Evolutionary conservation across 2,113 vertebrate species (phyloP).

Genomic region (Colossoma macropomum): DNA sequence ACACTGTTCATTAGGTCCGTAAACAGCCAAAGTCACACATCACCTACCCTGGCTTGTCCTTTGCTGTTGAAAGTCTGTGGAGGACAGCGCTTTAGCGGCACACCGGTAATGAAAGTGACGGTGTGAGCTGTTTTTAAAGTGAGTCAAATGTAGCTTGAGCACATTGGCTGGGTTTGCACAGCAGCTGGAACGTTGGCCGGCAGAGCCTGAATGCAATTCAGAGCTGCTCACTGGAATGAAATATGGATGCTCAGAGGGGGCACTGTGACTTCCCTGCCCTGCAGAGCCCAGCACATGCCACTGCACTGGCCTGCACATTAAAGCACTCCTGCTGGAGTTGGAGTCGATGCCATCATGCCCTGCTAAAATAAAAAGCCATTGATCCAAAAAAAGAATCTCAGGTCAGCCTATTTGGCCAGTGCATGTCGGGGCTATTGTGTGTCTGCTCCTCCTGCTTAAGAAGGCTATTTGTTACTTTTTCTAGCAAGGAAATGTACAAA

Average conservation of each 20-base stretch:
- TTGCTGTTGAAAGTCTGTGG: conserved; percentile 25
- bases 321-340: background rate
- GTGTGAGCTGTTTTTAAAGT: conserved; percentile 47
- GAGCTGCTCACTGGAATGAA: conserved; percentile 68
- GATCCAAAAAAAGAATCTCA: background rate
- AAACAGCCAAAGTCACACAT: conserved; percentile 40
- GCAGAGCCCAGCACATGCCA: conserved; percentile 27
- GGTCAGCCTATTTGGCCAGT: conserved; percentile 4
- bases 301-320: background rate
- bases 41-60: conserved; percentile 36
- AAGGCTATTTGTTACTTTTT: background rate
- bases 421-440: background rate
- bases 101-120: conserved; percentile 44
- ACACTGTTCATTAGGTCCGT: conserved; percentile 32
- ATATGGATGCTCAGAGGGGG: conserved; percentile 23
- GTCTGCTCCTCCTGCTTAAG: background rate
- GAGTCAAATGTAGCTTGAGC: conserved; percentile 17
- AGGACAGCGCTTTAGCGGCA: conserved; percentile 34
- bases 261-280: background rate
- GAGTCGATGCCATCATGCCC: background rate
- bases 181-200: conserved; percentile 25
- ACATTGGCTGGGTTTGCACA: conserved; percentile 23
- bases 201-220: conserved; percentile 68
- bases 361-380: background rate
- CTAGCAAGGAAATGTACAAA: background rate